These are phyloP conservation scores for Acridotheres tristis DNA, from an alignment of 2,797 vertebrate genomes.

Conservation along the genomic window DNA sequence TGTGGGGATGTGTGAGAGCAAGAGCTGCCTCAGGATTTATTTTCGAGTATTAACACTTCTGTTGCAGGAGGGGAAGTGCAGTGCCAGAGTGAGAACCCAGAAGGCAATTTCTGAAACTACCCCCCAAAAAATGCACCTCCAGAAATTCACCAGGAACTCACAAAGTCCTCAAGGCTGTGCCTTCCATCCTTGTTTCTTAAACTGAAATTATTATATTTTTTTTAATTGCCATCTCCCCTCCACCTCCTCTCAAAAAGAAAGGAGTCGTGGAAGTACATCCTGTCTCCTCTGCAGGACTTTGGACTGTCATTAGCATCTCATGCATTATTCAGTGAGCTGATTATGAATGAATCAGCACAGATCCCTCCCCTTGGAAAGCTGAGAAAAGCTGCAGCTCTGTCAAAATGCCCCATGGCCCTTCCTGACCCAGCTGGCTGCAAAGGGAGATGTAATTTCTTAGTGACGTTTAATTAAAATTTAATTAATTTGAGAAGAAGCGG, in stretches of 20 bases:
- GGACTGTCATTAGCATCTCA: not conserved
- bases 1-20: not conserved
- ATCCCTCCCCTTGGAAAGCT: not conserved
- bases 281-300: not conserved
- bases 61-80: not conserved
- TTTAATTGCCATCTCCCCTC: not conserved
- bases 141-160: not conserved
- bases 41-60: not conserved
- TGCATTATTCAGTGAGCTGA: conserved; percentile 8
- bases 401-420: conserved; percentile 17
- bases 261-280: not conserved
- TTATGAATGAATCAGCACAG: conserved; percentile 10
- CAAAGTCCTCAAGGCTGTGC: not conserved
- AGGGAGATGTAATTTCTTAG: not conserved
- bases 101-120: not conserved
- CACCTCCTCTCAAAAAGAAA: not conserved
- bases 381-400: not conserved
- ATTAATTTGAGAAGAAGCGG: not conserved
- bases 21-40: not conserved
- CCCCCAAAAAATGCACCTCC: not conserved
- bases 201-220: not conserved
- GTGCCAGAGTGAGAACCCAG: not conserved
- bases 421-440: not conserved
- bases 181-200: not conserved
- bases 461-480: conserved; percentile 28